These are phyloP conservation scores for Sparidentex hasta DNA, from an alignment of 2,797 vertebrate species.

Conservation along the genomic window DNA sequence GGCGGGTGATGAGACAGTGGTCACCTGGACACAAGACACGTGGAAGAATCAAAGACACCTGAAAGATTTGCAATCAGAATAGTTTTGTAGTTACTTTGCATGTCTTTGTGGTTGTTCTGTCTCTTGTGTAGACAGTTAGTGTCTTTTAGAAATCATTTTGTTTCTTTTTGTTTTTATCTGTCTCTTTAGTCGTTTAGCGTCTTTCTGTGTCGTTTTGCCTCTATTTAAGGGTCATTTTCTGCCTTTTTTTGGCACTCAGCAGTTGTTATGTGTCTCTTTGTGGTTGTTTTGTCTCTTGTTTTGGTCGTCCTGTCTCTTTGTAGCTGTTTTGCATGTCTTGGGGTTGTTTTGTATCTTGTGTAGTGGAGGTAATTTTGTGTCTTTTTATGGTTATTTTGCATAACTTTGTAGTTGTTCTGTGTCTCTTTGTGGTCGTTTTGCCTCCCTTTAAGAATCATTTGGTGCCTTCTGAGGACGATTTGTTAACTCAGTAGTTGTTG, in stretches of 20 bases:
- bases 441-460: too few species aligned
- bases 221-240: neutral
- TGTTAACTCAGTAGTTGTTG: too few species aligned
- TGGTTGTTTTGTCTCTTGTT: neutral
- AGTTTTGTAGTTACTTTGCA: neutral
- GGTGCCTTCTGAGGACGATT: too few species aligned
- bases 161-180: too few species aligned
- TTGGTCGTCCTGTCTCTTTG: neutral
- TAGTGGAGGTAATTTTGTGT: too few species aligned
- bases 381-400: too few species aligned
- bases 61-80: too few species aligned
- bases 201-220: neutral
- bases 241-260: neutral
- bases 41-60: too few species aligned
- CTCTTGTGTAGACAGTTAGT: too few species aligned
- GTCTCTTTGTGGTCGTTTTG: neutral
- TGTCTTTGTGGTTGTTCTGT: neutral
- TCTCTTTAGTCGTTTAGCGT: too few species aligned
- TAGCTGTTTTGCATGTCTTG: neutral
- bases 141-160: too few species aligned
- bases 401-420: neutral
- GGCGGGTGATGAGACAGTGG: conserved; percentile 8
- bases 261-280: neutral
- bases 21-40: neutral
- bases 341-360: too few species aligned